These are phyloP conservation scores for Chiloscyllium plagiosum DNA, from an alignment of 2,113 vertebrate species.

Conservation along the genomic window DNA sequence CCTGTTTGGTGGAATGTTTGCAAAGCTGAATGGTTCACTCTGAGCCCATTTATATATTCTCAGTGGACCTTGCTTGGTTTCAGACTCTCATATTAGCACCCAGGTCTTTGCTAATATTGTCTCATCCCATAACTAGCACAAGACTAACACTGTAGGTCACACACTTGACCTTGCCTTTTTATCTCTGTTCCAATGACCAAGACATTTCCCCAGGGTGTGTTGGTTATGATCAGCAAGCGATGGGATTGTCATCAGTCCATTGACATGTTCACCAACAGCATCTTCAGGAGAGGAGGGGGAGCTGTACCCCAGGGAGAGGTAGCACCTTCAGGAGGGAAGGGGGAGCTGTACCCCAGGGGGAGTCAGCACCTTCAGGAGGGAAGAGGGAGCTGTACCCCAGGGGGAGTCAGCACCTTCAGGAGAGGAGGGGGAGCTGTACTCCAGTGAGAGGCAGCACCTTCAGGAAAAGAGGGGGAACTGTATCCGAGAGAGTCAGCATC, in stretches of 20 bases:
- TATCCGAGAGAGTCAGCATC: too few relatives aligned
- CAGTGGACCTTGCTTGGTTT: not conserved
- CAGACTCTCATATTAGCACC: not conserved
- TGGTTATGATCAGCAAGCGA: not conserved
- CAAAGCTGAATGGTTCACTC: not conserved
- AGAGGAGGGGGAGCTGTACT: not conserved
- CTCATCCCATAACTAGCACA: not conserved
- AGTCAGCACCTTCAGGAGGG: not conserved
- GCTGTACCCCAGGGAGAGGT: too few relatives aligned
- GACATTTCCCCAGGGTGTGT: not conserved
- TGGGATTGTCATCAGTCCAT: not conserved
- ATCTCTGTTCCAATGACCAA: not conserved
- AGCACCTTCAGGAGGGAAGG: not conserved
- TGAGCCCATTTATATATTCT: not conserved
- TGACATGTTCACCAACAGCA: not conserved
- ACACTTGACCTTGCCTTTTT: not conserved
- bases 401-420: too few relatives aligned
- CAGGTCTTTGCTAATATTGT: not conserved
- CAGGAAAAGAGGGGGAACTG: too few relatives aligned
- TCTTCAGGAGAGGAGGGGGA: not conserved
- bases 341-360: too few relatives aligned
- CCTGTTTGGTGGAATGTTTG: not conserved
- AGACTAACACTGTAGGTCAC: not conserved
- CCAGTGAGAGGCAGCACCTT: too few relatives aligned
- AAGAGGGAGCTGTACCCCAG: too few relatives aligned